Conservation (phyloP, 2,797 vertebrate genomes). For the Molossus molossus region DNA sequence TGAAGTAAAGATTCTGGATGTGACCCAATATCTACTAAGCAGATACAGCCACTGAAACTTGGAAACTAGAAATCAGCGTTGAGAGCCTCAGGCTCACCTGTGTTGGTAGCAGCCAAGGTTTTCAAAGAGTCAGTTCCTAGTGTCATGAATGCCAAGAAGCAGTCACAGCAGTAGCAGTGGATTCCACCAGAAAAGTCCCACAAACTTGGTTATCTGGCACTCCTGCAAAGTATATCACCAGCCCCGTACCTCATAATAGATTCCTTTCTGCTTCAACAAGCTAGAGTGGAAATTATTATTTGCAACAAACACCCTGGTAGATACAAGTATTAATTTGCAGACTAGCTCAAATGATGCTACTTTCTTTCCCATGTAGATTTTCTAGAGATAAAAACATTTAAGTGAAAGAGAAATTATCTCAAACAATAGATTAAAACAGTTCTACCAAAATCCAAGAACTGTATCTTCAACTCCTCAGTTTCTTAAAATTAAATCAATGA, state of each 20-base stretch:
- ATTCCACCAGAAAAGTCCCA: neutral
- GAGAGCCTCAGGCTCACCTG: too few species aligned
- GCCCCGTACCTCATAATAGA: neutral
- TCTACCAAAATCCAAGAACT: neutral
- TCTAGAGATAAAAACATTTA: conserved; percentile 14
- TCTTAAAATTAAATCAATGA: conserved; percentile 41
- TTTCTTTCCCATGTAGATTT: conserved; percentile 11
- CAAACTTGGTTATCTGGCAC: neutral
- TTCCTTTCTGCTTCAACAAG: neutral
- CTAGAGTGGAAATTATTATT: neutral
- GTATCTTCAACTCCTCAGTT: neutral
- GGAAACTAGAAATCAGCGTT: neutral
- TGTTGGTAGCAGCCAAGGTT: neutral
- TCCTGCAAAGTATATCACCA: neutral
- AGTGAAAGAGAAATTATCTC: conserved; percentile 17
- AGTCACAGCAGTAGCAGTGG: fast-evolving
- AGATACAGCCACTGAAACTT: neutral
- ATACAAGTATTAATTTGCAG: neutral
- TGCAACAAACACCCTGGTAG: neutral
- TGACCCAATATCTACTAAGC: neutral
- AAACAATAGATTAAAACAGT: conserved; percentile 45
- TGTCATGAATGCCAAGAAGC: neutral
- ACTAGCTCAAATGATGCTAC: neutral
- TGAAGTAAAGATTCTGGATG: neutral
- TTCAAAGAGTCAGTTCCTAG: neutral